Evolutionary conservation across 2,888 invertebrate genomes (phyloP).

Genomic region (Cephus pulcher): DNA sequence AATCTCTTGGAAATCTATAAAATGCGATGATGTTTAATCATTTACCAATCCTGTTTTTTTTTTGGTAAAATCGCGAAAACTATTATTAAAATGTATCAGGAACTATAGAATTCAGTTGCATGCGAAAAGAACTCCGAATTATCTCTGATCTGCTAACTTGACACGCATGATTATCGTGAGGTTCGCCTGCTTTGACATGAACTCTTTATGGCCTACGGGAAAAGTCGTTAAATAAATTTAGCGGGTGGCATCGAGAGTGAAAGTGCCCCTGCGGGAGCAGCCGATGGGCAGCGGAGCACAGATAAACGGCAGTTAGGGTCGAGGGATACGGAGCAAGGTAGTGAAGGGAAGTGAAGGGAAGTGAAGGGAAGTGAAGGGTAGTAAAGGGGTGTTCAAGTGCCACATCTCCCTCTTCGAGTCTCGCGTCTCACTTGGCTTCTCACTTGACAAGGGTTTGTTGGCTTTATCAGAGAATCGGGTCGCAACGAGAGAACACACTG

Average conservation of each 20-base stretch:
- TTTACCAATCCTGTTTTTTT: too few relatives aligned
- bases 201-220: conserved; percentile 12
- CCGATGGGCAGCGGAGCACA: background rate
- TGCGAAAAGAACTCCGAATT: too few relatives aligned
- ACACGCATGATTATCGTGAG: background rate
- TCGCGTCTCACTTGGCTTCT: conserved; percentile 45
- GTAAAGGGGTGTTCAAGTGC: background rate
- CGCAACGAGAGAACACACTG: conserved; percentile 10
- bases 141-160: too few relatives aligned
- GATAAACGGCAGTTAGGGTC: background rate
- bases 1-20: too few relatives aligned
- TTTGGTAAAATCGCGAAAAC: too few relatives aligned
- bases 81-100: too few relatives aligned
- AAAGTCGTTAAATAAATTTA: conserved; percentile 55
- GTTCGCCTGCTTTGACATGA: conserved; percentile 1
- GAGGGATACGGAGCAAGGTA: background rate
- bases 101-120: too few relatives aligned
- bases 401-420: background rate
- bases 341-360: background rate
- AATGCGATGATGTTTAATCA: too few relatives aligned
- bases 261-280: conserved; percentile 37
- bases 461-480: conserved; percentile 40
- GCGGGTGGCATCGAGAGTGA: conserved; percentile 36
- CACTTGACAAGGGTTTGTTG: conserved; percentile 59
- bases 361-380: background rate